A percentile compares a stretch with the other conserved stretches of the same genome.
These are phyloP conservation scores for Theocolax elegans DNA, from an alignment of 1,140 invertebrate genomes.

Conservation along the genomic window DNA sequence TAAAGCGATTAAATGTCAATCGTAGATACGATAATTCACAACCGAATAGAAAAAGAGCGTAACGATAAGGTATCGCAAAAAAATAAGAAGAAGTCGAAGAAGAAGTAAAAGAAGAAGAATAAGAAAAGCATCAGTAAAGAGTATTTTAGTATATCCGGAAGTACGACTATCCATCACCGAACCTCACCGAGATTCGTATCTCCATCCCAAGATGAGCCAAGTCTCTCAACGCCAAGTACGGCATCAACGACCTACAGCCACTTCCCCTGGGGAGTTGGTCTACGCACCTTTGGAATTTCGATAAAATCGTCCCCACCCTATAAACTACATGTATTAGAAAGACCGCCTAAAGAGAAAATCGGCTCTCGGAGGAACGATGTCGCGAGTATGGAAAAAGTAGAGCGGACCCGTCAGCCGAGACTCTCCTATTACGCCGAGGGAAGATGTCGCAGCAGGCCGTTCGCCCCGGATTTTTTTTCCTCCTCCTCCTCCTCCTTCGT, in stretches of 20 bases:
- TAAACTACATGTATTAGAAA: background rate
- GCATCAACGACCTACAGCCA: background rate
- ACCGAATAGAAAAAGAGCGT: too few relatives aligned
- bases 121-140: too few relatives aligned
- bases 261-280: conserved; percentile 6
- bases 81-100: too few relatives aligned
- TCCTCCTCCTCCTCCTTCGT: conserved; percentile 19
- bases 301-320: conserved; percentile 19
- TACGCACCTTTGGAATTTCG: conserved; percentile 27
- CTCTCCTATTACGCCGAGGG: conserved; percentile 10
- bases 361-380: conserved; percentile 13
- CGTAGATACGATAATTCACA: too few relatives aligned
- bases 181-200: background rate
- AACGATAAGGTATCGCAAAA: too few relatives aligned
- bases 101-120: too few relatives aligned
- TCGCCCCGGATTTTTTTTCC: conserved; percentile 30
- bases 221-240: conserved; percentile 25
- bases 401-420: conserved; percentile 9
- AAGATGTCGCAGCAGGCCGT: conserved; percentile 24
- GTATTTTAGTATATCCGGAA: too few relatives aligned
- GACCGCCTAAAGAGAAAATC: conserved; percentile 29
- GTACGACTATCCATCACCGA: conserved; percentile 1
- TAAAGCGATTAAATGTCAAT: too few relatives aligned
- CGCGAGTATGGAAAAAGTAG: conserved; percentile 29
- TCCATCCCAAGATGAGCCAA: background rate